phyloP scores from a whole-genome alignment of 2,113 vertebrate species.

The Microcebus jonahi region DNA sequence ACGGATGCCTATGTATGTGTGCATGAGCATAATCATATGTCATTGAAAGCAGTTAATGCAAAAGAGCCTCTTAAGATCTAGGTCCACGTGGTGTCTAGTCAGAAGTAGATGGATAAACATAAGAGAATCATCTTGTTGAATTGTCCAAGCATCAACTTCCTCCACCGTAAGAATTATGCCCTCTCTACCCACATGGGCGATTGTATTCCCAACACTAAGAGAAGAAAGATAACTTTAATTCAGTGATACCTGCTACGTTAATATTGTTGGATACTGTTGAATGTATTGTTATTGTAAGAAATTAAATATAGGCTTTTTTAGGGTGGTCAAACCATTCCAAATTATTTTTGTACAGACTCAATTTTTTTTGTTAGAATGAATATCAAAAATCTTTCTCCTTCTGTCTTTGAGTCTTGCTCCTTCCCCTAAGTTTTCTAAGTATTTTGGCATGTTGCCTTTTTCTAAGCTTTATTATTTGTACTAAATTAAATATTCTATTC shows the following conservation, averaged over 20 bases:
- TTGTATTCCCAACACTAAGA: not conserved
- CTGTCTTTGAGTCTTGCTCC: not conserved
- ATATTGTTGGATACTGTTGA: not conserved
- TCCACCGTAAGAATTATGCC: not conserved
- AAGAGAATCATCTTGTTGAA: not conserved
- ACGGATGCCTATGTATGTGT: not conserved
- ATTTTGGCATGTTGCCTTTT: not conserved
- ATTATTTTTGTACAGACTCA: not conserved
- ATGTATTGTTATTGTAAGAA: not conserved
- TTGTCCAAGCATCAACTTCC: not conserved
- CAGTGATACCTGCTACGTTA: no score
- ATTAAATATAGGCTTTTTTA: not conserved
- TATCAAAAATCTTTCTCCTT: not conserved
- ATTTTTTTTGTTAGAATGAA: not conserved
- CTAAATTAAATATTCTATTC: not conserved
- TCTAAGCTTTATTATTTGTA: not conserved
- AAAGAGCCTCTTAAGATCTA: not conserved
- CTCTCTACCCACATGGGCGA: accelerated
- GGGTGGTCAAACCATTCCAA: not conserved
- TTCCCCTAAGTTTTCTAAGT: not conserved
- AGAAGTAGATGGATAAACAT: not conserved
- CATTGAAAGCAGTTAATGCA: not conserved
- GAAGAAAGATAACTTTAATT: not conserved
- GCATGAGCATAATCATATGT: not conserved
- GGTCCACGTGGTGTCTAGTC: not conserved